Evolutionary conservation across 64 coral and sea anemone genomes (phyloP).

Genomic region (Astreopora myriophthalma): DNA sequence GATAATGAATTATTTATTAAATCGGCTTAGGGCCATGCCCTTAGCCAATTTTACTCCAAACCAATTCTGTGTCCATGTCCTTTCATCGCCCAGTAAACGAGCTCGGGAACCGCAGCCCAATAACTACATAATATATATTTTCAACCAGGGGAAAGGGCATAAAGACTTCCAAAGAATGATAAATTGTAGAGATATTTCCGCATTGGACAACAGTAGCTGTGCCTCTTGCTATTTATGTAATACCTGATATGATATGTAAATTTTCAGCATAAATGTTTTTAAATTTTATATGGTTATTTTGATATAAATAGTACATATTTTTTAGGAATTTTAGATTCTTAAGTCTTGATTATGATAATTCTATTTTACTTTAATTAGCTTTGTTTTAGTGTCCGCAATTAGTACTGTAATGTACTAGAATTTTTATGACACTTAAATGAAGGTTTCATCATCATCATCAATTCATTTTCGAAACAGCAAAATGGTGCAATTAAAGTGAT

Average conservation of each 20-base stretch:
- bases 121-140: too few species aligned
- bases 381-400: not conserved
- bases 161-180: not conserved
- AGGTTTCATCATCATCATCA: conserved; percentile 3
- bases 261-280: not conserved
- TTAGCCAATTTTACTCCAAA: too few species aligned
- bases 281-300: not conserved
- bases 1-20: too few species aligned
- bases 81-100: too few species aligned
- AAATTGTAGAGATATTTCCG: not conserved
- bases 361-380: not conserved
- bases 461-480: too few species aligned
- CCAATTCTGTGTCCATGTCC: too few species aligned
- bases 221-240: not conserved
- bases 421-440: not conserved
- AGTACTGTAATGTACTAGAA: not conserved
- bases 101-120: too few species aligned
- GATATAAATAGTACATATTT: not conserved
- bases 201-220: not conserved
- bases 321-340: not conserved
- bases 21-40: too few species aligned
- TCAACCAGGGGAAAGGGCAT: too few species aligned
- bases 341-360: not conserved
- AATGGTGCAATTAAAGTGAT: too few species aligned
- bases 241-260: not conserved